These are phyloP conservation scores for Erethizon dorsatum DNA, from an alignment of 2,797 vertebrate genomes.

Conservation along the genomic window DNA sequence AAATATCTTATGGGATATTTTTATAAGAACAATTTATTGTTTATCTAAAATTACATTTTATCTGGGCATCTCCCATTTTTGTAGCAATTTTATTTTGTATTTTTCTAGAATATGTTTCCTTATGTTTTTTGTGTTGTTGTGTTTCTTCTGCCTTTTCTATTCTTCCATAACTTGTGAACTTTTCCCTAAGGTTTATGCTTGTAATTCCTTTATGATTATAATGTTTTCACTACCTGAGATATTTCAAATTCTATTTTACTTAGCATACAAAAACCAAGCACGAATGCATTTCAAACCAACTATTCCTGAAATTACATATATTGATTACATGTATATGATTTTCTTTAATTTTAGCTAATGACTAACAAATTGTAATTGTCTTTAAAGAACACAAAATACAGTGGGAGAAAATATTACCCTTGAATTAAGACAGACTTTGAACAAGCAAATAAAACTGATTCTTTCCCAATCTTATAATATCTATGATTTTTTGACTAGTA, in stretches of 20 bases:
- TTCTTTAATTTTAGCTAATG: not conserved
- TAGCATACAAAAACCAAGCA: not conserved
- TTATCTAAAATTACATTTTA: not conserved
- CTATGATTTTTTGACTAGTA: not conserved
- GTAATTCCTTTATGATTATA: not conserved
- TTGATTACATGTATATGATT: slow-evolving; percentile 1
- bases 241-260: not conserved
- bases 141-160: not conserved
- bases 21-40: not conserved
- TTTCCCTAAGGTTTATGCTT: not conserved
- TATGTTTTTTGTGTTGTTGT: not conserved
- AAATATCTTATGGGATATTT: not conserved
- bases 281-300: not conserved
- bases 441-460: not conserved
- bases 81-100: not conserved
- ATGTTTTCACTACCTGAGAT: not conserved
- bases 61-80: not conserved
- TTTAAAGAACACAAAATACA: not conserved
- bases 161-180: not conserved
- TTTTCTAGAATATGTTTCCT: not conserved
- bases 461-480: not conserved
- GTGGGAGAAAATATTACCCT: not conserved
- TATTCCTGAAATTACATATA: not conserved
- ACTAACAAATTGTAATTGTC: not conserved
- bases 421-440: not conserved